Percentiles rank a stretch among this genome's conserved stretches.
Evolutionary conservation across 1,140 invertebrate genomes (phyloP).

Genomic region (Drosophila ohnishii): DNA sequence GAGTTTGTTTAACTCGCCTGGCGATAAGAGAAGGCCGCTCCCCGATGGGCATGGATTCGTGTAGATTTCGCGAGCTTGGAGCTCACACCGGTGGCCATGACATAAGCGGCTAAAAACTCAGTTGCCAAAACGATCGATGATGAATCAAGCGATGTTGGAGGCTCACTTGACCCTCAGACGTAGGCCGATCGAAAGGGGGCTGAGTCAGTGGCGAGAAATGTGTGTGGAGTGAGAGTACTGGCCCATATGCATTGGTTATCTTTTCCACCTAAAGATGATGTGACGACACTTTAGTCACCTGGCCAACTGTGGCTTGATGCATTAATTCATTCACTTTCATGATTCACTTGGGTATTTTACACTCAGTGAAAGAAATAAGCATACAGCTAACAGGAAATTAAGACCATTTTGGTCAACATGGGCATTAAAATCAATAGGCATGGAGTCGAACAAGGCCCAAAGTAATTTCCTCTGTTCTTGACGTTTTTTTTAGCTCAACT

Average conservation of each 20-base stretch:
- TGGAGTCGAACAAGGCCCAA: background rate
- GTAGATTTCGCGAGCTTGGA: slow-evolving; percentile 20
- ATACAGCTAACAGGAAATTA: slow-evolving; percentile 23
- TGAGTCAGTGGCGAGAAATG: slow-evolving; percentile 39
- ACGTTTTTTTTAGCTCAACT: background rate
- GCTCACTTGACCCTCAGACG: slow-evolving; percentile 50
- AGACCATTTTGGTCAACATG: slow-evolving; percentile 21
- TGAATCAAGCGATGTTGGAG: slow-evolving; percentile 46
- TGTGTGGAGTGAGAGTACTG: slow-evolving; percentile 25
- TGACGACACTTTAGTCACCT: slow-evolving; percentile 19
- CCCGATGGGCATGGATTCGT: slow-evolving; percentile 12
- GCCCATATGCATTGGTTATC: slow-evolving; percentile 29
- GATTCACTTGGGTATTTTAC: slow-evolving; percentile 12
- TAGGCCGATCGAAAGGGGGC: slow-evolving; percentile 19
- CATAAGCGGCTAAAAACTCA: slow-evolving; percentile 62
- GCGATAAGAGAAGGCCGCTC: slow-evolving; percentile 36
- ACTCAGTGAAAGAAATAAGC: background rate
- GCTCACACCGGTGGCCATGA: slow-evolving; percentile 35
- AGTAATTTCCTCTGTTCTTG: slow-evolving; percentile 16
- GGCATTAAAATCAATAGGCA: slow-evolving; percentile 19
- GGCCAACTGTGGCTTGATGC: background rate
- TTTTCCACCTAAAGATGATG: slow-evolving; percentile 22
- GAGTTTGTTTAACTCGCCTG: slow-evolving; percentile 25
- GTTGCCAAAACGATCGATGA: slow-evolving; percentile 55
- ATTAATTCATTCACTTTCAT: slow-evolving; percentile 3